Base-by-base conservation (phyloP, 2,888 invertebrate genomes). In the Pyrrhia umbra region DNA sequence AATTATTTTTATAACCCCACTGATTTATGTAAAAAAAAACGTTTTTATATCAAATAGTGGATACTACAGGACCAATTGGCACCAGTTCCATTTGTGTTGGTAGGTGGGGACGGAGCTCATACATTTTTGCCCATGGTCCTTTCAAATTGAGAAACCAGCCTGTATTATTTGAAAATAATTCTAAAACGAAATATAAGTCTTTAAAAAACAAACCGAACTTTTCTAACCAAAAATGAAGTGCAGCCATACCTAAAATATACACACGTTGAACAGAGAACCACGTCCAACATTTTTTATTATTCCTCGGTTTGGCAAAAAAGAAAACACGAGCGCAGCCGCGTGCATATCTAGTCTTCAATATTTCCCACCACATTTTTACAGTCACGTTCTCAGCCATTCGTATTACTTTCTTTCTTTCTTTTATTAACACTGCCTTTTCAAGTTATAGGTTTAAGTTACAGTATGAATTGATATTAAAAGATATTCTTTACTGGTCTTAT, bases 381-480 rank as follows among this genome's bases (percentile, higher is more conserved):
- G 8, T 25, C 42, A 42, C 40, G 23, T 52, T 23, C 10, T 15
- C 9, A 15, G 25, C 40, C 20, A 2, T 9, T 16, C 30, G 5
- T 15, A 27, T 23, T 16, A 9, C 10, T n/a, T 27, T 59, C 2
- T 58, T 37, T 8, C 10, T 15, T 69, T 25, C 9, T 37, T 6
- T 51, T 18, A 51, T 18, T 27, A 25, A 39, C 2, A 25, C 39
- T 15, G 21, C 8, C 20, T 67, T 68, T 57, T 30, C 57, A 43
- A 69, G 37, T 52, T 58, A 74, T 16, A 68, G 58, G 47, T 43
- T 47, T 46, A n/a, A 46, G 67, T 73, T 49, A 20, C 10, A 52
- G 43, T 25, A 45, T 52, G 34, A 68, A 75, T 59, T 69, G 47
- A 68, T 75, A 75, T 73, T 54, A 61, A 52, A 55, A 52, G 51